Evolutionary conservation across 37 sponge, comb jelly and placozoan species (phyloP), one percentile per base, ranked within the genome.

Genomic region (Cladorhizidae sp.): DNA sequence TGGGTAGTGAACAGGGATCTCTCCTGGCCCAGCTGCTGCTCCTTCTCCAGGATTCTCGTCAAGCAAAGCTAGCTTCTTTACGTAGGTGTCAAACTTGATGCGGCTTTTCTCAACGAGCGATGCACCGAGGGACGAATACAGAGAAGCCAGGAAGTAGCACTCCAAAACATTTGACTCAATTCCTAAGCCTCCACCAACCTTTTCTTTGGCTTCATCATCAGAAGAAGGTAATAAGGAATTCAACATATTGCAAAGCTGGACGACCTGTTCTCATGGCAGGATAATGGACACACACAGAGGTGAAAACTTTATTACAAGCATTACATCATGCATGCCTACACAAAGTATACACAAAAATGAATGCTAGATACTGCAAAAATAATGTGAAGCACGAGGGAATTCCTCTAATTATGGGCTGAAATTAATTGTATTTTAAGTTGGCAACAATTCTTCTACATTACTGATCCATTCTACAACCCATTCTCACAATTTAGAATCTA

Each of bases 51-150:
- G 72, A 17, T 85, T 82, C n/a, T 88, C 72, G 7, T 85, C 77
- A 35, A 98, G 80, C 41, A 56, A 26, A 20, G 99, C 76, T 3
- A 98, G 91, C 38, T 80, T 83, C 70, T 98, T 98, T 65, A 92
- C 87, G 51, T 80, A 85, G 0, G 73, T 73, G 56, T 98, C 99
- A 80, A 98, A 98, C 72, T 92, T 98, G 33, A 77, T 75, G 3
- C 96, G 79, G 39, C 99, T 92, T 22, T 98, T 96, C 67, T 96
- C 99, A 23, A 96, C 57, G 32, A 98, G 92, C 0, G 86, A 57
- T 7, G 94, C 99, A 1, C 99, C 99, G 25, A 98, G 86, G 12
- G 99, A 98, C 94, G 94, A 96, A 78, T 89, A 89, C 64, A 98
- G 77, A 39, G 90, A 85, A 32, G 72, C 42, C 17, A 98, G 78